Evolutionary conservation across 2,113 vertebrate species (phyloP).

Genomic region (Athene noctua): DNA sequence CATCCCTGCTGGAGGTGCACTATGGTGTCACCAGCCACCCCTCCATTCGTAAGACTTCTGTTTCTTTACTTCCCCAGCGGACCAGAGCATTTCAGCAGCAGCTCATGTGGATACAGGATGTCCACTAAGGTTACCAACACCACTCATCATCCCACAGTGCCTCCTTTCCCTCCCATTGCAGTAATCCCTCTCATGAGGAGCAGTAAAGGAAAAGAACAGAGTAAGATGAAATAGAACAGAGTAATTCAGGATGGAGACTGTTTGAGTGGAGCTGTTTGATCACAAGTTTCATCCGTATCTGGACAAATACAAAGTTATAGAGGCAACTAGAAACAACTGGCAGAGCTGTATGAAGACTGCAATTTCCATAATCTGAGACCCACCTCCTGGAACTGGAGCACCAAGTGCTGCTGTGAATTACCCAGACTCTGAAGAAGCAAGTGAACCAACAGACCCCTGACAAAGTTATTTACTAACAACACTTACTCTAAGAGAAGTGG

Average conservation of each 20-base stretch:
- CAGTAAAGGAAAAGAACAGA: neutral
- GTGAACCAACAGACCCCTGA: neutral
- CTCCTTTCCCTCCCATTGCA: neutral
- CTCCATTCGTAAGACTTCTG: neutral
- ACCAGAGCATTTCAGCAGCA: neutral
- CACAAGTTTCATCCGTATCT: neutral
- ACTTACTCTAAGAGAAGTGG: neutral
- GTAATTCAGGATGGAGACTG: neutral
- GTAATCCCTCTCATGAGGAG: neutral
- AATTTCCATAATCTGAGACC: neutral
- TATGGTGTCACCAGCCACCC: neutral
- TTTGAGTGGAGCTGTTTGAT: neutral
- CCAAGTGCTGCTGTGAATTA: neutral
- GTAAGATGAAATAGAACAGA: fast-evolving
- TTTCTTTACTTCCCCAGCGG: fast-evolving
- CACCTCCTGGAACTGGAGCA: neutral
- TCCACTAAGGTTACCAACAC: neutral
- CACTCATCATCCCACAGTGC: neutral
- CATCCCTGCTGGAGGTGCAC: neutral
- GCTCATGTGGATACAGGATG: neutral
- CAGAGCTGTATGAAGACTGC: neutral
- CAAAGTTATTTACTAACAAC: neutral
- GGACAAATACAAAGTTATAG: neutral
- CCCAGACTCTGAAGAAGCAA: neutral
- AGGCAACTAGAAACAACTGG: neutral